These are phyloP conservation scores for Magallana angulata DNA, from an alignment of 1,140 invertebrate species.

Conservation along the genomic window DNA sequence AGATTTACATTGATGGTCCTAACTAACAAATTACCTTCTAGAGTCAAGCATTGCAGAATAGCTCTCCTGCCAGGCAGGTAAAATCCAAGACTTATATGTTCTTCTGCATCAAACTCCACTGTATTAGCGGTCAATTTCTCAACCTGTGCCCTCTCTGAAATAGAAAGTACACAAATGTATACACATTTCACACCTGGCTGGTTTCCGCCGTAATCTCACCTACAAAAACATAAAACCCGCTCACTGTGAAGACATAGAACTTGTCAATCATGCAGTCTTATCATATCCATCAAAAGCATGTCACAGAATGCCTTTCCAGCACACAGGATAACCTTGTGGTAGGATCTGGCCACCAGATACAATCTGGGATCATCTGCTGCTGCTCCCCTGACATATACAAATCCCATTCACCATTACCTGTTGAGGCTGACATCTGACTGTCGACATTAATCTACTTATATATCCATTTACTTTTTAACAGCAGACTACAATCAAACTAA, in stretches of 20 bases:
- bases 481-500: too few species aligned
- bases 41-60: conserved; percentile 46
- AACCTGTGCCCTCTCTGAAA: neutral
- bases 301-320: conserved; percentile 5
- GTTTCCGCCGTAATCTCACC: neutral
- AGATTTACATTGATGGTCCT: neutral
- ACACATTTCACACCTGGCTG: conserved; percentile 30
- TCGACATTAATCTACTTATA: too few species aligned
- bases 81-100: conserved; percentile 51
- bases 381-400: neutral
- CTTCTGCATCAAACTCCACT: conserved; percentile 40
- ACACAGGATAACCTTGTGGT: conserved; percentile 4
- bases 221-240: conserved; percentile 22
- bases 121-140: conserved; percentile 21
- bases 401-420: neutral
- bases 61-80: conserved; percentile 49
- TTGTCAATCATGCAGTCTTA: conserved; percentile 26
- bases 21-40: conserved; percentile 49
- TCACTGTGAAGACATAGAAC: neutral
- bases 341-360: too few species aligned
- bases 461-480: too few species aligned
- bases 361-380: too few species aligned
- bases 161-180: conserved; percentile 16
- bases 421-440: neutral
- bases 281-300: conserved; percentile 35